Evolutionary conservation across 2,888 invertebrate species (phyloP).

Genomic region (Amphiduros pacificus): DNA sequence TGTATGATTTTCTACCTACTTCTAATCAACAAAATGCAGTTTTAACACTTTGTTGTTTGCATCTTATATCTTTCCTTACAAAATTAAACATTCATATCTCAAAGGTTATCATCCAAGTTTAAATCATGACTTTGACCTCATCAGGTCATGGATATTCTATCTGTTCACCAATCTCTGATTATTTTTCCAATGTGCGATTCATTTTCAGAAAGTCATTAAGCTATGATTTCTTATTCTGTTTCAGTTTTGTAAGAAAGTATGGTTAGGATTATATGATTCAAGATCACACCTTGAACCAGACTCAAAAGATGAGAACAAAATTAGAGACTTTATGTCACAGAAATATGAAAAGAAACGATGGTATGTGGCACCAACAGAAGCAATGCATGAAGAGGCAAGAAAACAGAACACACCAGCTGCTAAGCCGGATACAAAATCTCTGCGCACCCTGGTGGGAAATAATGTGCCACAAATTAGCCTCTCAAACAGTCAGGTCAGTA

Average conservation of each 20-base stretch:
- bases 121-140: too few species aligned
- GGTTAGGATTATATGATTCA: constrained; percentile 82
- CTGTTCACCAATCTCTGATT: too few species aligned
- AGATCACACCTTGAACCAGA: constrained; percentile 64
- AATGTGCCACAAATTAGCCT: constrained; percentile 46
- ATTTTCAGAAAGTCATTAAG: too few species aligned
- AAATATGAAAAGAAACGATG: constrained; percentile 91
- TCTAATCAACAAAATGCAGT: too few species aligned
- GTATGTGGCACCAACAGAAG: constrained; percentile 60
- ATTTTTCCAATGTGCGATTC: too few species aligned
- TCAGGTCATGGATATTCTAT: too few species aligned
- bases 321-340: constrained; percentile 89
- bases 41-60: too few species aligned
- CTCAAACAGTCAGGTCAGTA: constrained; percentile 38
- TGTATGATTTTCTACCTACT: too few species aligned
- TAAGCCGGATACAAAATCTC: constrained; percentile 53
- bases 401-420: constrained; percentile 49
- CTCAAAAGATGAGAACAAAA: constrained; percentile 83
- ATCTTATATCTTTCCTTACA: too few species aligned
- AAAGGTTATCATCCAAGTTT: too few species aligned
- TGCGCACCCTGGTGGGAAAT: constrained; percentile 56
- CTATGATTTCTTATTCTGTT: constrained; percentile 37
- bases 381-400: constrained; percentile 56
- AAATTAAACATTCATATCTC: too few species aligned
- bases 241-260: constrained; percentile 82